A percentile compares a stretch with the other conserved stretches of the same genome.
Evolutionary conservation across 2,797 vertebrate species (phyloP).

Genomic region (Vipera ursinii): DNA sequence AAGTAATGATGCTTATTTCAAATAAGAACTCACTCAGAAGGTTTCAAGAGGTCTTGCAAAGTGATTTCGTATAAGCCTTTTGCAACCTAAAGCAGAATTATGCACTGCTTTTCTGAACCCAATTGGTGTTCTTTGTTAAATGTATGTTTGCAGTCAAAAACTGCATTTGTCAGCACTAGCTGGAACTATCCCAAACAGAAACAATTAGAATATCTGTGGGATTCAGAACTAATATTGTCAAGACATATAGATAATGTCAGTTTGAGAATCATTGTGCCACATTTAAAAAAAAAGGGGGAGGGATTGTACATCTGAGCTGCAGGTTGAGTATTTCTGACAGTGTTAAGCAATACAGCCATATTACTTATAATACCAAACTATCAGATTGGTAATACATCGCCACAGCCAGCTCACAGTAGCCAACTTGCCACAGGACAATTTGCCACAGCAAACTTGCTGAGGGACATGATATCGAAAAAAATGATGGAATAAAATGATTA

Average conservation of each 20-base stretch:
- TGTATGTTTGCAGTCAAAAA: neutral
- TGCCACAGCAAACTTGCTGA: too few species aligned
- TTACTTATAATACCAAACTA: neutral
- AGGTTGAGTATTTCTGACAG: neutral
- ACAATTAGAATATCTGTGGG: neutral
- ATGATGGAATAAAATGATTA: too few species aligned
- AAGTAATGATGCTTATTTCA: slow-evolving; percentile 16
- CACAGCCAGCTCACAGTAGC: too few species aligned
- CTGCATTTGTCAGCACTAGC: neutral
- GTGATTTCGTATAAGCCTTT: neutral
- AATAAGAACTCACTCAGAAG: slow-evolving; percentile 29
- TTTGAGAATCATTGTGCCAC: neutral
- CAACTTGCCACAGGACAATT: too few species aligned
- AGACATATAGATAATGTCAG: neutral
- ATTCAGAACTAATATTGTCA: neutral
- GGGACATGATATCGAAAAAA: too few species aligned
- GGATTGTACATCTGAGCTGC: neutral
- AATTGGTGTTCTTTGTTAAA: neutral
- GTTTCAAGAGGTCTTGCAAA: neutral
- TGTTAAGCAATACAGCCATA: neutral
- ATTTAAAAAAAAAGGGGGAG: neutral
- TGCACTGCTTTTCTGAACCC: neutral
- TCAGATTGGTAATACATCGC: neutral
- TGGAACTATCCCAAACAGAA: neutral
- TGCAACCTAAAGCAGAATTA: neutral